Evolutionary conservation across 2,113 vertebrate genomes (phyloP).

Genomic region (Cebidichthys violaceus): DNA sequence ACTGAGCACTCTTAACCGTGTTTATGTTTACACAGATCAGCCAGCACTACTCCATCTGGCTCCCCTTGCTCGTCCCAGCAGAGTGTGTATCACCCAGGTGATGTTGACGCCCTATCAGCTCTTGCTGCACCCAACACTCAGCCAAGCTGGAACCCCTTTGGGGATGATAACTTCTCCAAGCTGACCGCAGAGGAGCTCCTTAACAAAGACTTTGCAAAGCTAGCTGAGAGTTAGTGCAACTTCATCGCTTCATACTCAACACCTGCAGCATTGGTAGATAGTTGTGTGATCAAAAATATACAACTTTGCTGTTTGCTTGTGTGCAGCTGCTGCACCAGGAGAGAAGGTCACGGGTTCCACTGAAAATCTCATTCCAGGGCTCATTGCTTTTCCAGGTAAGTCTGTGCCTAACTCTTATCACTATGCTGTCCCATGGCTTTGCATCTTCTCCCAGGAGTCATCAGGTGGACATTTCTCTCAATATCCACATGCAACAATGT

Average conservation of each 20-base stretch:
- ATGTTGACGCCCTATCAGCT: constrained; percentile 30
- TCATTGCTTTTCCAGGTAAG: constrained; percentile 91
- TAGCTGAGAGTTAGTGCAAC: constrained; percentile 88
- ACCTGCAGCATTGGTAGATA: background rate
- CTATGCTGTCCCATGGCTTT: background rate
- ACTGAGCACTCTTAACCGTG: background rate
- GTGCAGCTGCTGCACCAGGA: constrained; percentile 83
- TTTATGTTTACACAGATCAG: constrained; percentile 86
- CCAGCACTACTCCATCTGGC: constrained; percentile 96
- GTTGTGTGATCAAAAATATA: background rate
- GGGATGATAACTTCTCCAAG: constrained; percentile 98
- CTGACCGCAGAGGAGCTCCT: constrained; percentile 97
- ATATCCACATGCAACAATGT: background rate
- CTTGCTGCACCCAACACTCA: constrained; percentile 62
- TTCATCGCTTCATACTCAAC: background rate
- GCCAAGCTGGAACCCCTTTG: constrained; percentile 95
- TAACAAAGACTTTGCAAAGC: constrained; percentile 98
- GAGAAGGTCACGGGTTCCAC: constrained; percentile 87
- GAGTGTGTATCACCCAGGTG: constrained; percentile 82
- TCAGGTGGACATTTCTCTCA: background rate
- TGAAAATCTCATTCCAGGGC: constrained; percentile 89
- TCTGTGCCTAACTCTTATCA: background rate
- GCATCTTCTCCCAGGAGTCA: background rate
- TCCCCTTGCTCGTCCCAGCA: constrained; percentile 86
- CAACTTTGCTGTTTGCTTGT: constrained; percentile 39